Percentiles rank a stretch among this genome's conserved stretches.
Conservation (phyloP, 2,888 invertebrate species). For the Drosophila recens region DNA sequence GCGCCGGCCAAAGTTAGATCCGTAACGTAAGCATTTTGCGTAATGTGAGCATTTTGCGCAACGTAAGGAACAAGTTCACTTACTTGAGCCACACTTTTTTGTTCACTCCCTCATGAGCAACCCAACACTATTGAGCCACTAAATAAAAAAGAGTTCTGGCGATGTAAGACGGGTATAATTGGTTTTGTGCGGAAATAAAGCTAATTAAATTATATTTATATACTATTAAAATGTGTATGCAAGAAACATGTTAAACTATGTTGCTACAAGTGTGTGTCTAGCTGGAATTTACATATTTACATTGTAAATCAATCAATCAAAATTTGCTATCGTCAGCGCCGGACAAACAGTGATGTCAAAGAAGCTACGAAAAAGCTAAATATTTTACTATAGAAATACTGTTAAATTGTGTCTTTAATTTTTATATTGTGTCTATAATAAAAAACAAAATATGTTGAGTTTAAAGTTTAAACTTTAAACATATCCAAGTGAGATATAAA, state of each 20-base stretch:
- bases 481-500: neutral
- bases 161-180: slow-evolving; percentile 55
- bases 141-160: slow-evolving; percentile 40
- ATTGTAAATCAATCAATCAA: slow-evolving; percentile 6
- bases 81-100: no score
- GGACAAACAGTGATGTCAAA: slow-evolving; percentile 53
- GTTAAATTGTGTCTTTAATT: slow-evolving; percentile 1
- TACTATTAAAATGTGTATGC: slow-evolving; percentile 12
- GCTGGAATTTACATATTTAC: slow-evolving; percentile 2
- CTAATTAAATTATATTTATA: slow-evolving; percentile 11
- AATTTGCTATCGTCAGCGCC: slow-evolving; percentile 66
- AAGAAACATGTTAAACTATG: slow-evolving; percentile 6
- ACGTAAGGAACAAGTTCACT: no score
- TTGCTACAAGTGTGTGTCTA: slow-evolving; percentile 20
- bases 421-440: neutral
- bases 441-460: neutral
- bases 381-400: neutral
- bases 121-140: no score
- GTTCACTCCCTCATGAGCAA: no score
- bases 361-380: slow-evolving; percentile 22
- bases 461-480: neutral
- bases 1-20: no score
- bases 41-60: neutral
- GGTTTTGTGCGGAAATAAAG: slow-evolving; percentile 15
- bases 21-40: slow-evolving; percentile 12